Evolutionary conservation across 1,140 invertebrate genomes (phyloP).

Genomic region (Drosophila watanabei): DNA sequence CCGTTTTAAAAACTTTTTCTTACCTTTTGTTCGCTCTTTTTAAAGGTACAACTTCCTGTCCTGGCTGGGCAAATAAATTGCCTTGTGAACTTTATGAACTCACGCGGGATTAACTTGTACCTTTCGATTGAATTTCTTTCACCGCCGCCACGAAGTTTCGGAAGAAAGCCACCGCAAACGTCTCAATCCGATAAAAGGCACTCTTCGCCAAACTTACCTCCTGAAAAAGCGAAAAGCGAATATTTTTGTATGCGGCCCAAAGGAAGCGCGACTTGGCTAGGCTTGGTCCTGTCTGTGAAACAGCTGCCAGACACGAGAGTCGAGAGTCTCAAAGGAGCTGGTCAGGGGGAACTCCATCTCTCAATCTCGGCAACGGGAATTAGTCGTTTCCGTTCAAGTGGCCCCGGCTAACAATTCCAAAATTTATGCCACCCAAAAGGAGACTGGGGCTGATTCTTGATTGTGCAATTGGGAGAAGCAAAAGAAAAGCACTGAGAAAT

Average conservation of each 20-base stretch:
- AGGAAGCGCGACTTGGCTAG: constrained; percentile 28
- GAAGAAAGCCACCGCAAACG: constrained; percentile 26
- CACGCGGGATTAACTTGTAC: constrained; percentile 84
- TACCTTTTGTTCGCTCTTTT: constrained; percentile 24
- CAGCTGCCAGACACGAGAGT: constrained; percentile 67
- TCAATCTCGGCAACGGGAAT: constrained; percentile 77
- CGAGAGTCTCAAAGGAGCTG: constrained; percentile 20
- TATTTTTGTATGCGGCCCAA: constrained; percentile 23
- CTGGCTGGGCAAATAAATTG: constrained; percentile 67
- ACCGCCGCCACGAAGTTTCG: constrained; percentile 48
- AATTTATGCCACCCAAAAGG: constrained; percentile 75
- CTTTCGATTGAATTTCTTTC: constrained; percentile 83
- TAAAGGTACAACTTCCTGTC: constrained; percentile 20
- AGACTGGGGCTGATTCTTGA: constrained; percentile 71
- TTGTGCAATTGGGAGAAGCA: constrained; percentile 77
- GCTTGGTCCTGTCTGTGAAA: constrained; percentile 42
- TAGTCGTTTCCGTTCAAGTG: constrained; percentile 80
- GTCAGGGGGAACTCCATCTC: constrained; percentile 29
- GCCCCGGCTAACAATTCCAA: constrained; percentile 74
- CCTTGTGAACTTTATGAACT: constrained; percentile 83
- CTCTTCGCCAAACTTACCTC: constrained; percentile 33
- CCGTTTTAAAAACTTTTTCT: constrained; percentile 27
- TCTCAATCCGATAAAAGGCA: constrained; percentile 75
- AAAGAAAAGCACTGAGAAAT: constrained; percentile 14
- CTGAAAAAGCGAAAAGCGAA: constrained; percentile 23